A percentile compares a stretch with the other conserved stretches of the same genome.
phyloP scores from a whole-genome alignment of 2,113 vertebrate genomes.

The Syrrhaptes paradoxus region DNA sequence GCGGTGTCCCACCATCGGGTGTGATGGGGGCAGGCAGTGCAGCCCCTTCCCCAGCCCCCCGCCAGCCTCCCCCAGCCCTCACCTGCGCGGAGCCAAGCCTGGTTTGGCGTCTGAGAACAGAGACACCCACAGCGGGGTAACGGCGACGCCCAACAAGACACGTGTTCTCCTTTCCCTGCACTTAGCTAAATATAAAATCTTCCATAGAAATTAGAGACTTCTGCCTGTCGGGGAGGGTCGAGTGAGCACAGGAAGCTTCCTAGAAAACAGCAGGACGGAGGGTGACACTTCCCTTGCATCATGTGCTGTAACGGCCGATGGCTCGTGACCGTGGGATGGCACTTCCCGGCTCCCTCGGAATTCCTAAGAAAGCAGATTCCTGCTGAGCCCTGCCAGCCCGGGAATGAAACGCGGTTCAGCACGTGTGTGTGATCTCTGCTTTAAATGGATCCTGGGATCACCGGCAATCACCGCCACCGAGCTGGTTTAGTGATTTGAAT shows the following conservation, averaged over 20 bases:
- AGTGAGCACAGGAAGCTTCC: background rate
- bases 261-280: background rate
- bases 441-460: background rate
- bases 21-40: background rate
- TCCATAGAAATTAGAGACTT: background rate
- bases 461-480: background rate
- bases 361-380: background rate
- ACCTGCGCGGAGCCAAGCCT: background rate
- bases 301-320: rapidly evolving
- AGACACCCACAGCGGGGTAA: background rate
- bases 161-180: background rate
- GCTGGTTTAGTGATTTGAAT: background rate
- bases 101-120: background rate
- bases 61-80: background rate
- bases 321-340: rapidly evolving
- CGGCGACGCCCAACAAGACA: background rate
- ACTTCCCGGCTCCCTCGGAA: background rate
- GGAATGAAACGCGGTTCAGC: background rate
- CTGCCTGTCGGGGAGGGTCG: background rate
- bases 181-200: background rate
- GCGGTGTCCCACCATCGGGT: rapidly evolving
- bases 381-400: background rate
- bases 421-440: background rate
- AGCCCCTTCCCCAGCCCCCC: background rate
- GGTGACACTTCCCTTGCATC: background rate